These are phyloP conservation scores for Isurus oxyrinchus DNA, from an alignment of 2,113 vertebrate species.

Conservation along the genomic window DNA sequence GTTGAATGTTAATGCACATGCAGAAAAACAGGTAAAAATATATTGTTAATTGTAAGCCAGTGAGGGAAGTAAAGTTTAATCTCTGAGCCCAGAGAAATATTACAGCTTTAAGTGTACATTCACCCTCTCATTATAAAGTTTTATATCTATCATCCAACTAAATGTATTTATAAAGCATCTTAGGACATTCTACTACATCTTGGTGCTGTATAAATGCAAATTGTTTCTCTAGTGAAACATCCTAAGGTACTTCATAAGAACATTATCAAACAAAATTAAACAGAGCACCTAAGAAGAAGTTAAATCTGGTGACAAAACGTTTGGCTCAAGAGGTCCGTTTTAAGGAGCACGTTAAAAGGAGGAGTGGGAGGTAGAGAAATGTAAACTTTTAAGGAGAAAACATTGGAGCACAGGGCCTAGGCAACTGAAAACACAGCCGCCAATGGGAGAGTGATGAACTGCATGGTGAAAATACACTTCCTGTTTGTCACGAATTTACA, in stretches of 20 bases:
- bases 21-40: background rate
- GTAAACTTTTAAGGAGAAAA: background rate
- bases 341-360: background rate
- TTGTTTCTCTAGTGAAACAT: background rate
- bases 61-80: background rate
- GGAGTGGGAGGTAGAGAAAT: background rate
- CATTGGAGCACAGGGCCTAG: too few species aligned
- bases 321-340: background rate
- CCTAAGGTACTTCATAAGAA: background rate
- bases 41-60: background rate
- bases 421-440: background rate
- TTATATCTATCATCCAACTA: background rate
- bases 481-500: background rate
- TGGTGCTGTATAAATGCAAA: background rate
- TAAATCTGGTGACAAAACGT: background rate
- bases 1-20: background rate
- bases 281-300: background rate
- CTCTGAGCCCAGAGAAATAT: background rate
- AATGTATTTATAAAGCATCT: background rate
- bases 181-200: background rate
- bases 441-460: background rate
- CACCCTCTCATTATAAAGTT: background rate
- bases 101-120: background rate
- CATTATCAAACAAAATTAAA: background rate
- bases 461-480: background rate